Base-by-base conservation (phyloP, 2,888 invertebrate species). In the Meiosimyza platycephala region DNA sequence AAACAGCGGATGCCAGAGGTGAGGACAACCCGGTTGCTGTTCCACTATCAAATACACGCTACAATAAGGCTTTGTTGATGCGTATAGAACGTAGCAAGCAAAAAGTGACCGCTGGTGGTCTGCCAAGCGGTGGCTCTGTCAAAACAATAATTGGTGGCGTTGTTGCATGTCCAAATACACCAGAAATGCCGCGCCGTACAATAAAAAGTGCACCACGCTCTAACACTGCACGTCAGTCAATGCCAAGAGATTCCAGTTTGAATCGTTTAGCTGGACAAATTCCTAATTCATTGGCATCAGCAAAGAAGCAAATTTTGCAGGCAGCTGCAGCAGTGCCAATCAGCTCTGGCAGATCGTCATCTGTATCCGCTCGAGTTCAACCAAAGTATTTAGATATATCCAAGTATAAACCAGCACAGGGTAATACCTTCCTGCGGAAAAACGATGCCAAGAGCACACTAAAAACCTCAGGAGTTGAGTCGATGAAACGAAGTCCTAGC, bases 51-150 rank as follows among this genome's bases (percentile, higher is more conserved):
- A 90, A 89, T 76, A 91, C 91, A 82, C 90, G 89, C 73, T 92
- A 92, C 79, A 96, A 95, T 84, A 90, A 94, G 77, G 93, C 93
- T n/a, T 89, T 91, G 74, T 90, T 92, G 83, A 88, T 93, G 88
- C 88, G 94, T 60, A 86, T 88, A 70, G 88, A 88, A 71, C 81
- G 86, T 9, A 88, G 87, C 77, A 88, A 87, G 62, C 86, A 86
- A 74, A 84, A 84, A 59, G 86, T 84, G 1, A 40, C 40, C 40
- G 80, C 82, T 15, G 83, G 80, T 6, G 67, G 67, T 50, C 15
- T 18, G 16, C 7, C n/a, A 7, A 51, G 57, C 6, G 63, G 48
- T 6, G 50, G 71, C 77, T 77, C 67, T 71, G 51, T 54, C 3
- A 76, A 71, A 77, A 74, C 62, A 75, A 74, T 0, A 60, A 3